Conservation (phyloP, 2,888 invertebrate species). For the Epirrhoe tristata region DNA sequence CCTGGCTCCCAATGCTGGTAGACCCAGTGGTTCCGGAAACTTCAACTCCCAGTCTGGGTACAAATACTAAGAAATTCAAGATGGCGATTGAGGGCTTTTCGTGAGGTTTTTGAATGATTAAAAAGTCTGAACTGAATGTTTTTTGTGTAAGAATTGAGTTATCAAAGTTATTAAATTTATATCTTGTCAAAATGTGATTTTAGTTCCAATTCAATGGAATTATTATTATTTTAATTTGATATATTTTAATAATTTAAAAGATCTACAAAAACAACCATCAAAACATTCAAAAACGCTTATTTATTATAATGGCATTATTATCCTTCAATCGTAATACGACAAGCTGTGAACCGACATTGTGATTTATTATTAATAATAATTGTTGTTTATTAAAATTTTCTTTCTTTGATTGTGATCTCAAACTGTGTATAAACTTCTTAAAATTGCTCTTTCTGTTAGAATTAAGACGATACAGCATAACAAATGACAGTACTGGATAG, state of each 20-base stretch:
- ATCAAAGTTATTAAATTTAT: too few relatives aligned
- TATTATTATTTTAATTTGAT: background rate
- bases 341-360: slow-evolving; percentile 58
- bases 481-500: slow-evolving; percentile 76
- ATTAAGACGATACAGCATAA: slow-evolving; percentile 59
- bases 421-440: slow-evolving; percentile 54
- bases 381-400: slow-evolving; percentile 47
- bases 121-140: background rate
- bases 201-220: slow-evolving; percentile 3
- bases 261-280: slow-evolving; percentile 17
- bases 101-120: slow-evolving; percentile 37
- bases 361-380: slow-evolving; percentile 50
- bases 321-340: slow-evolving; percentile 50
- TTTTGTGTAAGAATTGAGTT: background rate
- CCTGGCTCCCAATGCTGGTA: slow-evolving; percentile 73
- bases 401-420: slow-evolving; percentile 57
- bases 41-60: slow-evolving; percentile 79
- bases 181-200: background rate
- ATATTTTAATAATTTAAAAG: slow-evolving; percentile 16
- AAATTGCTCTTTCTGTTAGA: slow-evolving; percentile 29
- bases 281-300: slow-evolving; percentile 40
- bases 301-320: slow-evolving; percentile 44
- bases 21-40: slow-evolving; percentile 75
- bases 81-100: slow-evolving; percentile 50
- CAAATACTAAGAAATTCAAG: slow-evolving; percentile 62